Evolutionary conservation across 2,113 vertebrate genomes (phyloP).

Genomic region (Zosterops borbonicus): DNA sequence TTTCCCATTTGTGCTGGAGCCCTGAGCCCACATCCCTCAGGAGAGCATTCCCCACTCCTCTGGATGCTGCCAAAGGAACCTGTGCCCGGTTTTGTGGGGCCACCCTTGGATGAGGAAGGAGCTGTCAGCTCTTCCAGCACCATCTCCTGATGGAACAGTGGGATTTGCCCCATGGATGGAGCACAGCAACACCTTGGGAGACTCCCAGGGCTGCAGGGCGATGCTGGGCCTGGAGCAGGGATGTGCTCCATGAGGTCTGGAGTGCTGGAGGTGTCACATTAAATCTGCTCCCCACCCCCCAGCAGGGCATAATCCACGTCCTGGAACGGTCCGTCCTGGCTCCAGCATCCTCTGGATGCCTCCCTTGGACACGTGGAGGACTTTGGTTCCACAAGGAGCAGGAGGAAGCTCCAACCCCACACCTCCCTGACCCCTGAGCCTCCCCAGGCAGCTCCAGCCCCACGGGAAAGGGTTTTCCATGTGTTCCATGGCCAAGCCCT

Average conservation of each 20-base stretch:
- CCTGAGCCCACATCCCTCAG: neutral
- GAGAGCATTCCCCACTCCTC: neutral
- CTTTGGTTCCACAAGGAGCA: neutral
- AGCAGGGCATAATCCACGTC: accelerated
- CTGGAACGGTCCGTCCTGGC: accelerated
- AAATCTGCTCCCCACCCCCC: neutral
- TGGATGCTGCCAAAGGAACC: neutral
- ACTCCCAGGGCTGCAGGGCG: neutral
- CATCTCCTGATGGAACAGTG: neutral
- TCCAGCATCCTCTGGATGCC: neutral
- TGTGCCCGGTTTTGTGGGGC: neutral
- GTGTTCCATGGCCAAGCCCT: neutral
- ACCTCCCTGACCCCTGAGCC: accelerated
- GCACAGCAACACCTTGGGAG: neutral
- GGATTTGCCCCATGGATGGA: neutral
- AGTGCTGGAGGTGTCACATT: neutral
- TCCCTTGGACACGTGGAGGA: accelerated
- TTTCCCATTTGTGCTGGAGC: neutral
- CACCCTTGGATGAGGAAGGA: neutral
- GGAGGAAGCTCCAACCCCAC: neutral
- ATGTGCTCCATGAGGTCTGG: neutral
- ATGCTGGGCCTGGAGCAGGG: neutral
- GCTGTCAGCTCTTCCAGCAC: neutral
- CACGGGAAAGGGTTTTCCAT: neutral
- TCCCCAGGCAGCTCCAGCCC: neutral